These are phyloP conservation scores for Pseudeuparius sepicola DNA, from an alignment of 2,888 invertebrate genomes.

Conservation along the genomic window DNA sequence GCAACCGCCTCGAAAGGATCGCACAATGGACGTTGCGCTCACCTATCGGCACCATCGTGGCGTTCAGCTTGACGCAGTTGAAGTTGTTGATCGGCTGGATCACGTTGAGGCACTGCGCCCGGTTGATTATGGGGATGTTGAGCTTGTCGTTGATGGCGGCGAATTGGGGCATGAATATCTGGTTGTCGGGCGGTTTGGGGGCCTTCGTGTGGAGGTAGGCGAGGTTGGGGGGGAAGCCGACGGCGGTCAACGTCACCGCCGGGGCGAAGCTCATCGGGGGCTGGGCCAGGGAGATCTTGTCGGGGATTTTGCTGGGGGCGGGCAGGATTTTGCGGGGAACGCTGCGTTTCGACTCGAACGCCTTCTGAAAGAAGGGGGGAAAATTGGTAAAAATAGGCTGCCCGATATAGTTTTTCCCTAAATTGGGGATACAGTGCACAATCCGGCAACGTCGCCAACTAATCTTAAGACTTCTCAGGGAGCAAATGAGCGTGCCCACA, in stretches of 20 bases:
- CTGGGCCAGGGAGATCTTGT: slow-evolving; percentile 29
- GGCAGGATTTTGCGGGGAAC: slow-evolving; percentile 39
- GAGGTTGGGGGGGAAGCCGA: slow-evolving; percentile 36
- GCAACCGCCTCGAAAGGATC: too few species aligned
- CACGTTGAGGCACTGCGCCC: slow-evolving; percentile 35
- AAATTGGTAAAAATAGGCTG: too few species aligned
- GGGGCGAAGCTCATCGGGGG: slow-evolving; percentile 25
- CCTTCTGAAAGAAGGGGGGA: too few species aligned
- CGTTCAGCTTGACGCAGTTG: slow-evolving; percentile 39
- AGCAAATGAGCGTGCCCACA: too few species aligned
- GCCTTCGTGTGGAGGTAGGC: slow-evolving; percentile 38
- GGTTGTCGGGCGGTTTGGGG: slow-evolving; percentile 35
- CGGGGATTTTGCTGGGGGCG: slow-evolving; percentile 36
- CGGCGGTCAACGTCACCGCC: slow-evolving; percentile 35
- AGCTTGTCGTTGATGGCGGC: slow-evolving; percentile 34
- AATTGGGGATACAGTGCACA: too few species aligned
- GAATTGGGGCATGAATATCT: slow-evolving; percentile 35
- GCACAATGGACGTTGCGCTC: too few species aligned
- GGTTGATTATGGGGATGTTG: slow-evolving; percentile 34
- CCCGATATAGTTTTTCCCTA: too few species aligned
- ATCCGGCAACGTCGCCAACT: too few species aligned
- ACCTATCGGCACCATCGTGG: slow-evolving; percentile 41
- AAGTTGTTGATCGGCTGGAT: slow-evolving; percentile 37
- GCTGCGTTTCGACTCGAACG: too few species aligned
- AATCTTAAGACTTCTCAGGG: too few species aligned